phyloP scores from a whole-genome alignment of 1,140 invertebrate genomes.

The Hylyphantes graminicola region DNA sequence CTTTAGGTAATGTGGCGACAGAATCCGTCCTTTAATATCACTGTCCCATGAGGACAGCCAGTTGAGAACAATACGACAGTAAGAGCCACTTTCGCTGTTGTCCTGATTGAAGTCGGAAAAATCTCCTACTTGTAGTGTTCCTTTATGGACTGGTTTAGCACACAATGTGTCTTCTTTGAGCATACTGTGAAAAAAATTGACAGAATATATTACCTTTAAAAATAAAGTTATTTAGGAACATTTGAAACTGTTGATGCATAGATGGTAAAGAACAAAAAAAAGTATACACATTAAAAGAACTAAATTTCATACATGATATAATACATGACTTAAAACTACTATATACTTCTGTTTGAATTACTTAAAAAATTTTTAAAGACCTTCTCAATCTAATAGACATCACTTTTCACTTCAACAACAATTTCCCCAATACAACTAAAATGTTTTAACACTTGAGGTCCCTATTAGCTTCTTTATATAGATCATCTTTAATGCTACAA shows the following conservation, averaged over 20 bases:
- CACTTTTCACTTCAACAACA: too few species aligned
- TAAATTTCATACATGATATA: not conserved
- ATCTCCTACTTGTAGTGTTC: slow-evolving; percentile 26
- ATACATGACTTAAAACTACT: not conserved
- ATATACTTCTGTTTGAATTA: too few species aligned
- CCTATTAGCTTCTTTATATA: too few species aligned
- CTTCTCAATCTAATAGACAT: too few species aligned
- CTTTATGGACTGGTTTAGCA: slow-evolving; percentile 23
- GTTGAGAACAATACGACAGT: slow-evolving; percentile 51
- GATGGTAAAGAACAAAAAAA: too few species aligned
- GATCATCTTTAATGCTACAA: too few species aligned
- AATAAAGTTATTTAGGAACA: too few species aligned
- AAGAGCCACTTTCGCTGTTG: slow-evolving; percentile 48
- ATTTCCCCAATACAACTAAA: too few species aligned
- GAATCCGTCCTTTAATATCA: slow-evolving; percentile 33
- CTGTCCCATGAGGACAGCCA: slow-evolving; percentile 37
- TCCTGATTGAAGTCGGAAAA: slow-evolving; percentile 25
- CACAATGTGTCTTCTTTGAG: slow-evolving; percentile 29
- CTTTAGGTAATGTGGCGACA: slow-evolving; percentile 41
- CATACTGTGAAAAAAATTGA: not conserved
- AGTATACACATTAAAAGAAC: not conserved
- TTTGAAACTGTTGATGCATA: too few species aligned
- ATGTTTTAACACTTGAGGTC: too few species aligned
- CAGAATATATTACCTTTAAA: not conserved
- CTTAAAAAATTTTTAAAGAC: too few species aligned